phyloP scores from a whole-genome alignment of 2,888 invertebrate species.

The Platycheirus albimanus region DNA sequence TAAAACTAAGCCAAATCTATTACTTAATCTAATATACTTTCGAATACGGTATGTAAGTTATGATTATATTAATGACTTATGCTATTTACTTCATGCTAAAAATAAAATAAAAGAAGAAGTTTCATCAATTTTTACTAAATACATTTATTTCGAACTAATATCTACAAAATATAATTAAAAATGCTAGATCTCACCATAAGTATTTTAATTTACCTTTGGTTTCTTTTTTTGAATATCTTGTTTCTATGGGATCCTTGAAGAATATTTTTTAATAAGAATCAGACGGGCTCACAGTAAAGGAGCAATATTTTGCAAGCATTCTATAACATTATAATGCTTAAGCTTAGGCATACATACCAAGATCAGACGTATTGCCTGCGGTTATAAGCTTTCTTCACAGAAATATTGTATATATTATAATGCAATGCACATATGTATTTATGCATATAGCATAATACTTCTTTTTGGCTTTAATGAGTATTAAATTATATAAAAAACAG shows the following conservation, averaged over 20 bases:
- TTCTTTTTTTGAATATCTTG: not conserved
- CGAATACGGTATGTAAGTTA: not conserved
- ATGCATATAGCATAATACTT: too few relatives aligned
- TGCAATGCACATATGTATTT: too few relatives aligned
- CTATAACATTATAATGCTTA: slow-evolving; percentile 4
- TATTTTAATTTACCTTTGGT: slow-evolving; percentile 18
- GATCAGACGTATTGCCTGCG: slow-evolving; percentile 17
- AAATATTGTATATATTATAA: slow-evolving; percentile 7
- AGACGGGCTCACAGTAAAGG: not conserved
- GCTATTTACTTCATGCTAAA: not conserved
- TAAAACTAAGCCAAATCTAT: not conserved
- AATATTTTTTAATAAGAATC: not conserved
- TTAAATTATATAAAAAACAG: too few relatives aligned
- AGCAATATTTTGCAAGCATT: not conserved
- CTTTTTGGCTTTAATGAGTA: too few relatives aligned
- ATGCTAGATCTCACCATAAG: not conserved
- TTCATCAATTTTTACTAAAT: too few relatives aligned
- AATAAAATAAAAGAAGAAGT: not conserved
- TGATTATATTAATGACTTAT: slow-evolving; percentile 8
- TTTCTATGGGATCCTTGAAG: not conserved
- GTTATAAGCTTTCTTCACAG: slow-evolving; percentile 14
- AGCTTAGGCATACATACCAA: slow-evolving; percentile 54
- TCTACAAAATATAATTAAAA: too few relatives aligned
- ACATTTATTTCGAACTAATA: too few relatives aligned
- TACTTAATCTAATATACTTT: slow-evolving; percentile 1